Percentiles rank a stretch among this genome's conserved stretches.
These are phyloP conservation scores for Myxocyprinus asiaticus DNA, from an alignment of 2,113 vertebrate genomes.

Conservation along the genomic window DNA sequence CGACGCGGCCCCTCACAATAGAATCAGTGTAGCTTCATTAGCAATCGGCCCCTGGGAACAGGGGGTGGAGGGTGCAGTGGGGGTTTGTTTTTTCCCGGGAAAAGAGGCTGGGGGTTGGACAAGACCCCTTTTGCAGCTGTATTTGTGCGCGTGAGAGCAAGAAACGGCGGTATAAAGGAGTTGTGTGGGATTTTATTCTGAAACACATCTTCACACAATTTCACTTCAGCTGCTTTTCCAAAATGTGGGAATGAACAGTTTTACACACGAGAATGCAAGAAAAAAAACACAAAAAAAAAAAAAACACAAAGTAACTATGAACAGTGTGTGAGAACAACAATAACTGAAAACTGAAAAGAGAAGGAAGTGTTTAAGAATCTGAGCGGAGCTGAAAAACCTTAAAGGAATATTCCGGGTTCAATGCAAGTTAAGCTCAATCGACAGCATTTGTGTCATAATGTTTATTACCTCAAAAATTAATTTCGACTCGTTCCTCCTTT, in stretches of 20 bases:
- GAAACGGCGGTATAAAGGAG: slow-evolving; percentile 19
- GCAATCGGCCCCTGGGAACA: slow-evolving; percentile 56
- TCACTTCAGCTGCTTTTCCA: not conserved
- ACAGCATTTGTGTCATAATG: too few relatives aligned
- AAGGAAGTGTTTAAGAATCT: too few relatives aligned
- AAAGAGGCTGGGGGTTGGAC: slow-evolving; percentile 26
- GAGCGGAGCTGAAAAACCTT: too few relatives aligned
- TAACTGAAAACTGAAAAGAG: too few relatives aligned
- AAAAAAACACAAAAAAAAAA: not conserved
- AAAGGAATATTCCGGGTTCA: too few relatives aligned
- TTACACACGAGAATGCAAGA: not conserved
- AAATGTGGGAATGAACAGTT: not conserved
- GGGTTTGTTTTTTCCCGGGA: slow-evolving; percentile 42
- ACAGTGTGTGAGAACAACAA: not conserved
- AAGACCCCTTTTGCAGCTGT: not conserved
- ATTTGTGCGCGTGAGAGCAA: slow-evolving; percentile 46
- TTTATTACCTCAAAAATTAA: too few relatives aligned
- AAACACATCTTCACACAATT: not conserved
- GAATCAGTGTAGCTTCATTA: slow-evolving; percentile 74
- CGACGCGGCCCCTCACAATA: slow-evolving; percentile 57
- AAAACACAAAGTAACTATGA: too few relatives aligned
- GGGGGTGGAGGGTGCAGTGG: not conserved
- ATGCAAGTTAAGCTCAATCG: too few relatives aligned
- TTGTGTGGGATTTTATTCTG: slow-evolving; percentile 54
- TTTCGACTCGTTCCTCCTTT: too few relatives aligned